phyloP scores from a whole-genome alignment of 53 echinoderm and acorn worm species.

The Echinometra lucunter region DNA sequence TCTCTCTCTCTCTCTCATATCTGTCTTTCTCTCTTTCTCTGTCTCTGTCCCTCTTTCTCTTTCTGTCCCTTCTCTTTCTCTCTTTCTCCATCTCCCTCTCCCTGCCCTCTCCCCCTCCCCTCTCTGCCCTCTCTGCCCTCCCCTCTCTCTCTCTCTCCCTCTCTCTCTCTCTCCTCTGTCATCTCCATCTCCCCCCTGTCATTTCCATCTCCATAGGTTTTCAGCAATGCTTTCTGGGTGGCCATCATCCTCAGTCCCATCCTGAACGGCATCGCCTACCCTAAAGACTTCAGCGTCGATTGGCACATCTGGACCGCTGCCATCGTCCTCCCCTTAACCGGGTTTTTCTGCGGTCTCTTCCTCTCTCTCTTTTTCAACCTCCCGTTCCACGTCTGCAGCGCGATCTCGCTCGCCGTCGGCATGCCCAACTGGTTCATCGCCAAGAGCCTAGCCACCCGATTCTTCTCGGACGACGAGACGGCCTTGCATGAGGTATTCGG shows the following conservation, averaged over 20 bases:
- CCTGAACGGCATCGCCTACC: conserved; percentile 67
- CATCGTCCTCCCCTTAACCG: conserved; percentile 69
- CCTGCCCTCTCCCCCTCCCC: background rate
- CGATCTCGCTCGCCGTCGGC: conserved; percentile 72
- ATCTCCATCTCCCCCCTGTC: background rate
- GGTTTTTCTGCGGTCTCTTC: conserved; percentile 69
- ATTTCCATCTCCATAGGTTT: conserved; percentile 23
- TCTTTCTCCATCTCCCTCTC: too few species aligned
- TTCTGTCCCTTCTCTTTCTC: too few species aligned
- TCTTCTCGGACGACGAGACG: conserved; percentile 21
- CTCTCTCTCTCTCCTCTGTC: background rate
- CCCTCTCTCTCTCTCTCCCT: background rate
- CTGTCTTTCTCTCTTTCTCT: background rate
- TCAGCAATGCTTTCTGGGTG: conserved; percentile 52
- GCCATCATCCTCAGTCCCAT: conserved; percentile 48
- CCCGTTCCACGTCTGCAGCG: conserved; percentile 74
- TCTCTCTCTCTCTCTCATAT: background rate
- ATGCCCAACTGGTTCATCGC: conserved; percentile 67
- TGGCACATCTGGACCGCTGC: conserved; percentile 60
- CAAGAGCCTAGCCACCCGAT: conserved; percentile 46
- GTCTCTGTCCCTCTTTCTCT: too few species aligned
- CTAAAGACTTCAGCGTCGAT: conserved; percentile 33
- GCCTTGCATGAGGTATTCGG: conserved; percentile 5
- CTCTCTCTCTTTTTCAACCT: conserved; percentile 58
- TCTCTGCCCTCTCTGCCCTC: background rate